phyloP scores from a whole-genome alignment of 1,140 invertebrate species.

The Colletes gigas region DNA sequence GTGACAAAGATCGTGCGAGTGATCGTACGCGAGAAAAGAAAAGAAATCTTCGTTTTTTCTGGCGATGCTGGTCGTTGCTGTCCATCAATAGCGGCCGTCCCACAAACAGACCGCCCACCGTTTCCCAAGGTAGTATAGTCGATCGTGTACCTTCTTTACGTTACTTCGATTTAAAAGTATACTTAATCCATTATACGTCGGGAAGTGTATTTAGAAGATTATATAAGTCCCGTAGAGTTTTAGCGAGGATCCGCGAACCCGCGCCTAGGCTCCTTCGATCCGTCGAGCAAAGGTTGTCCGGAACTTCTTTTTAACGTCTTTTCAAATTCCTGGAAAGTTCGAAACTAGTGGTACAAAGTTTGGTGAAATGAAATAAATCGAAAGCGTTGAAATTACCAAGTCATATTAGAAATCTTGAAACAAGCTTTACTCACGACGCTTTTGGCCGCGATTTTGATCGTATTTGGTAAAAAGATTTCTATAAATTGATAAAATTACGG shows the following conservation, averaged over 20 bases:
- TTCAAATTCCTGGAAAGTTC: too few species aligned
- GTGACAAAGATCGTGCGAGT: neutral
- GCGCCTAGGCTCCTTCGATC: neutral
- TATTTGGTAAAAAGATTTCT: too few species aligned
- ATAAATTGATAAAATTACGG: too few species aligned
- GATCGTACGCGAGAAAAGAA: neutral
- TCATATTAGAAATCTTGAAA: too few species aligned
- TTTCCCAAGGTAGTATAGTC: conserved; percentile 68
- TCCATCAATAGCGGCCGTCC: conserved; percentile 78
- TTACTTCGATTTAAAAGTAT: conserved; percentile 66
- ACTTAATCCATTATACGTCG: conserved; percentile 65
- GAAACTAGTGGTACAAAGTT: too few species aligned
- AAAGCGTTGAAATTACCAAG: too few species aligned
- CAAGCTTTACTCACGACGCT: too few species aligned
- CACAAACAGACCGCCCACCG: conserved; percentile 69
- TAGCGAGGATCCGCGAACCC: conserved; percentile 15
- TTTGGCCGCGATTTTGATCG: too few species aligned
- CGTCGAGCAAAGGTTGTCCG: neutral
- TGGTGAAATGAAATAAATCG: too few species aligned
- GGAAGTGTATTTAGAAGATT: conserved; percentile 56
- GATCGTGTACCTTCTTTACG: conserved; percentile 69
- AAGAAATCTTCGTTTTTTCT: conserved; percentile 66
- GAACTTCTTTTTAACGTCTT: too few species aligned
- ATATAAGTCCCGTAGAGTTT: conserved; percentile 45
- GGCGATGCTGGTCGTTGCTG: conserved; percentile 82